Conservation (phyloP, 1,140 invertebrate genomes). For the Homarus americanus region DNA sequence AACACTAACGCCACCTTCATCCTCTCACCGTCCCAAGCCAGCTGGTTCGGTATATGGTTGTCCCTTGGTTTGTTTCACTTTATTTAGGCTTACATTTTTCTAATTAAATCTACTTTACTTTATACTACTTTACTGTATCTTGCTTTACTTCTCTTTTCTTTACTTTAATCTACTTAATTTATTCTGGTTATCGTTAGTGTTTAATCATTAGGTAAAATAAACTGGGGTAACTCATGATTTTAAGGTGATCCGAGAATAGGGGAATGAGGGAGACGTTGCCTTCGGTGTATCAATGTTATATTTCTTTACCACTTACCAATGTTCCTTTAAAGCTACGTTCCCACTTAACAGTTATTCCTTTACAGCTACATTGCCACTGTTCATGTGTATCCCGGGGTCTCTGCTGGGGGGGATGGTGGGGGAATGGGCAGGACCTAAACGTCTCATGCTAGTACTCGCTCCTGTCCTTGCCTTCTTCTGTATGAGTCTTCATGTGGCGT, state of each 20-base stretch:
- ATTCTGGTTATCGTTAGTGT: too few relatives aligned
- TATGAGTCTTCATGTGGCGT: not conserved
- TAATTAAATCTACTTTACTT: not conserved
- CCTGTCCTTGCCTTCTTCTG: not conserved
- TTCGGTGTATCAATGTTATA: too few relatives aligned
- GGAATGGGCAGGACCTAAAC: not conserved
- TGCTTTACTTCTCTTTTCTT: not conserved
- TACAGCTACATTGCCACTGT: conserved; percentile 2
- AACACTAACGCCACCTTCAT: not conserved
- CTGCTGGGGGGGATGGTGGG: not conserved
- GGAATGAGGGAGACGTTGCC: too few relatives aligned
- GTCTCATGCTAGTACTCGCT: not conserved
- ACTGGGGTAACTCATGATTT: not conserved
- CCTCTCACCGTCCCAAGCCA: not conserved
- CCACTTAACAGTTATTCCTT: too few relatives aligned
- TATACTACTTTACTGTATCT: not conserved
- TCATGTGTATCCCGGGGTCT: conserved; percentile 10
- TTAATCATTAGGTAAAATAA: too few relatives aligned
- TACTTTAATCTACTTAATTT: not conserved
- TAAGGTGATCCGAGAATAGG: too few relatives aligned
- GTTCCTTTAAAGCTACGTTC: too few relatives aligned
- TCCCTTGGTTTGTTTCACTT: too few relatives aligned
- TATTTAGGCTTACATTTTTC: not conserved
- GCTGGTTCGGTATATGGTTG: not conserved
- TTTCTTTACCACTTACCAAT: not conserved